A percentile compares a stretch with the other conserved stretches of the same genome.
Evolutionary conservation across 2,113 vertebrate genomes (phyloP).

Genomic region (Noturus placidus): DNA sequence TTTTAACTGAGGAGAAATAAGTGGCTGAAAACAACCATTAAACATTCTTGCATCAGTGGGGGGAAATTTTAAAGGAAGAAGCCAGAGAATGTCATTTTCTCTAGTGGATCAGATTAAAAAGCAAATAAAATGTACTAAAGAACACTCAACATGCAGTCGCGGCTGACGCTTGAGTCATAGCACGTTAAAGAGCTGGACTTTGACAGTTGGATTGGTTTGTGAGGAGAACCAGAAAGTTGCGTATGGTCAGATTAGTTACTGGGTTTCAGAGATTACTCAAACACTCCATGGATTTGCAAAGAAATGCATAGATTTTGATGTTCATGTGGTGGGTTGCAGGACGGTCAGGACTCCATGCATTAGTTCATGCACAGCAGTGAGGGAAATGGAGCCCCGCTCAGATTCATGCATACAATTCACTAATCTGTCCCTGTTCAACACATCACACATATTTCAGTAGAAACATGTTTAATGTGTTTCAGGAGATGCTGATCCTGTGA

Average conservation of each 20-base stretch:
- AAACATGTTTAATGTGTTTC: background rate
- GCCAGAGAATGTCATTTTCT: background rate
- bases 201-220: background rate
- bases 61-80: background rate
- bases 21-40: too few species aligned
- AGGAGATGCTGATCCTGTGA: background rate
- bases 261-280: too few species aligned
- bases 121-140: background rate
- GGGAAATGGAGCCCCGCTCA: background rate
- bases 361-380: background rate
- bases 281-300: too few species aligned
- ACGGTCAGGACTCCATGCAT: background rate
- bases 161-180: background rate
- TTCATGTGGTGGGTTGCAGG: background rate
- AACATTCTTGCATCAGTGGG: background rate
- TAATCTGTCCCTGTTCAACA: background rate
- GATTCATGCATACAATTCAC: background rate
- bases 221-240: background rate
- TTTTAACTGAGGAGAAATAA: background rate
- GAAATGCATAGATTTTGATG: background rate
- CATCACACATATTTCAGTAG: background rate
- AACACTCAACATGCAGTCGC: background rate
- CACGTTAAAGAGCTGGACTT: background rate
- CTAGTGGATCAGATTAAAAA: background rate
- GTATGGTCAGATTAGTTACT: too few species aligned